These are phyloP conservation scores for Perdix hodgsoniae DNA, from an alignment of 2,797 vertebrate genomes.

Conservation along the genomic window DNA sequence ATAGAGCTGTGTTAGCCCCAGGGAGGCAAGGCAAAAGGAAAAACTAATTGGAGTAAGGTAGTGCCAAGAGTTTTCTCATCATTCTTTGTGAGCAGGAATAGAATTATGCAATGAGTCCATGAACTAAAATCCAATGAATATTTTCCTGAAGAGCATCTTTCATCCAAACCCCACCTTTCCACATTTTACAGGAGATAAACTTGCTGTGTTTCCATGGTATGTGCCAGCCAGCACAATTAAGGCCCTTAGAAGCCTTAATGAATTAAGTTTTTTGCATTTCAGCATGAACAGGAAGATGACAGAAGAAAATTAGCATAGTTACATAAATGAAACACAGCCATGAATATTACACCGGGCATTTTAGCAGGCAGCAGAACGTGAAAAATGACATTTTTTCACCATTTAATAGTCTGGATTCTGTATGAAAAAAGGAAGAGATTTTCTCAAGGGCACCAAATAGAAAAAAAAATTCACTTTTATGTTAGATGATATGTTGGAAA, in stretches of 20 bases:
- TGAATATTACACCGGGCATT: not conserved
- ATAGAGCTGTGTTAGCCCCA: not conserved
- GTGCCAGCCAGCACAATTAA: constrained; percentile 6
- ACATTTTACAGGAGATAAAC: constrained; percentile 15
- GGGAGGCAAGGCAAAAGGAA: not conserved
- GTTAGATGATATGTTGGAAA: not conserved
- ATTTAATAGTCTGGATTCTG: not conserved
- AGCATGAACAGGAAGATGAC: constrained; percentile 11
- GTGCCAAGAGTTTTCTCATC: not conserved
- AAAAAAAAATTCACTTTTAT: no score
- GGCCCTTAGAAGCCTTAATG: constrained; percentile 7
- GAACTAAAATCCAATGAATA: not conserved
- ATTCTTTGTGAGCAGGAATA: not conserved
- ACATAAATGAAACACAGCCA: not conserved
- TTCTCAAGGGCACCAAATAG: not conserved
- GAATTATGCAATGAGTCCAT: not conserved
- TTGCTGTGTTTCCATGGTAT: constrained; percentile 1
- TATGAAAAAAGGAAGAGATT: not conserved
- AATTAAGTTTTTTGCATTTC: constrained; percentile 53
- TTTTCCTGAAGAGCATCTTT: not conserved
- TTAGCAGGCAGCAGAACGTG: constrained; percentile 6
- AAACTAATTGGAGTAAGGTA: not conserved
- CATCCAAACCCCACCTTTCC: not conserved
- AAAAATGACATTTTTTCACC: not conserved
- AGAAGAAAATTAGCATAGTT: constrained; percentile 46